phyloP scores from a whole-genome alignment of 1,140 invertebrate genomes.

The Plectrocnemia conspersa region DNA sequence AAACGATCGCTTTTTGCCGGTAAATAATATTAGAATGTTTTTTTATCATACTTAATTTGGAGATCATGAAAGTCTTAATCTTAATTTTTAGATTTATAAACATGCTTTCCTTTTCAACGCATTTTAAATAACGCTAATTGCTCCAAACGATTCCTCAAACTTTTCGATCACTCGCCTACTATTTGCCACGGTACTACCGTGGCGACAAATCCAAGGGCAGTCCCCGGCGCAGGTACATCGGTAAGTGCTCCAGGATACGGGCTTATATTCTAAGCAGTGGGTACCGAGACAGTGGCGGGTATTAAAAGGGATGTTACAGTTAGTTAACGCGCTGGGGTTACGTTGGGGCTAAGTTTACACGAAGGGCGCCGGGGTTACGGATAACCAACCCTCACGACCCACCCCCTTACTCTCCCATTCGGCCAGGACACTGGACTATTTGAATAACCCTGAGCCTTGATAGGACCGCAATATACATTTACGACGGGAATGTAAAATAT shows the following conservation, averaged over 20 bases:
- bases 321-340: constrained; percentile 31
- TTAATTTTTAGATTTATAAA: no score
- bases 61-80: no score
- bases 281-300: constrained; percentile 18
- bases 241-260: background rate
- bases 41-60: no score
- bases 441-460: constrained; percentile 15
- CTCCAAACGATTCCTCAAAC: no score
- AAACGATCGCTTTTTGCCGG: no score
- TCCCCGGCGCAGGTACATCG: background rate
- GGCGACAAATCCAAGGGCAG: constrained; percentile 15
- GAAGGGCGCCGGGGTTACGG: no score
- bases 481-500: no score
- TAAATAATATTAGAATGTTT: no score
- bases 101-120: no score
- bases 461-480: no score
- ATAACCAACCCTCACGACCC: constrained; percentile 12
- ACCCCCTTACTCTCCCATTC: background rate
- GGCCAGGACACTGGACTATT: constrained; percentile 4
- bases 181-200: constrained; percentile 3
- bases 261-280: constrained; percentile 25
- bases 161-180: no score
- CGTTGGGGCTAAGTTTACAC: constrained; percentile 28
- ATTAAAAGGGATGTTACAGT: constrained; percentile 34
- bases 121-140: no score